phyloP scores from a whole-genome alignment of 1,140 invertebrate genomes.

The Heliothis virescens region DNA sequence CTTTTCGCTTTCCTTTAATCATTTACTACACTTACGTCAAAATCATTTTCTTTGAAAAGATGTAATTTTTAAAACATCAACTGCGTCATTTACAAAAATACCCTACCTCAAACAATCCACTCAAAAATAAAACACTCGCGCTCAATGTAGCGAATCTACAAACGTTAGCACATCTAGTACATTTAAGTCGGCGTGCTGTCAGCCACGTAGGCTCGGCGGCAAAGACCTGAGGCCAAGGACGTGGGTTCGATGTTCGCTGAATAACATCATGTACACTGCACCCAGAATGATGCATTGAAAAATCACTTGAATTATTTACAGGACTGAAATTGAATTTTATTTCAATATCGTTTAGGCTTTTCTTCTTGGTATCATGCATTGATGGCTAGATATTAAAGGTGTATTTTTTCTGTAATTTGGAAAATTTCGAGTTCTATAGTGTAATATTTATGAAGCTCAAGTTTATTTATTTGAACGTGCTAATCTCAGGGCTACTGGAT shows the following conservation, averaged over 20 bases:
- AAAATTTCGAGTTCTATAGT: too few species aligned
- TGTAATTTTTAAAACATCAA: too few species aligned
- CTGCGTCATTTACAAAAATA: too few species aligned
- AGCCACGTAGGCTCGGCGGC: constrained; percentile 29
- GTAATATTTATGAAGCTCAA: too few species aligned
- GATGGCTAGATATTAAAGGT: neutral
- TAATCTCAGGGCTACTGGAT: too few species aligned
- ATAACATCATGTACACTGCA: constrained; percentile 46
- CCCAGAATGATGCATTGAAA: constrained; percentile 41
- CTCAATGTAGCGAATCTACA: neutral
- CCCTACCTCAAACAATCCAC: too few species aligned
- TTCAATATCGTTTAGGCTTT: constrained; percentile 1
- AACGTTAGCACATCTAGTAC: neutral
- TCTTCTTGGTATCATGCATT: neutral
- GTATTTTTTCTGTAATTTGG: neutral
- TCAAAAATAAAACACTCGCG: too few species aligned
- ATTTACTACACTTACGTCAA: too few species aligned
- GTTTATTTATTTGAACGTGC: too few species aligned
- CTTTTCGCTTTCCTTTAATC: too few species aligned
- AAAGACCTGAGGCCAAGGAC: constrained; percentile 52
- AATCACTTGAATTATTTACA: constrained; percentile 33
- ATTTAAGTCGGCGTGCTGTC: constrained; percentile 4
- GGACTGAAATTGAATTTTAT: constrained; percentile 24
- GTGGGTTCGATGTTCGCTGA: constrained; percentile 54
- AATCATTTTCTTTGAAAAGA: too few species aligned